A percentile compares a stretch with the other conserved stretches of the same genome.
Conservation (phyloP, 2,888 invertebrate species). For the Lepidocyrtoides sp. region DNA sequence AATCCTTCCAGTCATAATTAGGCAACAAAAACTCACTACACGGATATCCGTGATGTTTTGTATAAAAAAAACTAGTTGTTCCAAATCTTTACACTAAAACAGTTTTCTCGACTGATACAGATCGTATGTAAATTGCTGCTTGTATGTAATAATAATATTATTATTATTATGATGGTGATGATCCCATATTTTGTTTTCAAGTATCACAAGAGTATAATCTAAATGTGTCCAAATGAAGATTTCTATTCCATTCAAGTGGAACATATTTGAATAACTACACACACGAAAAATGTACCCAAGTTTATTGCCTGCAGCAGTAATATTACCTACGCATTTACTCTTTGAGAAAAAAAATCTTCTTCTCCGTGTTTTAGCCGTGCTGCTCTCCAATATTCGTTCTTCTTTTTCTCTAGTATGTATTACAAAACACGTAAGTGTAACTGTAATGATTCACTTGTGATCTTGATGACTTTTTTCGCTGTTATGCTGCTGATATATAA, state of each 20-base stretch:
- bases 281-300: constrained; percentile 4
- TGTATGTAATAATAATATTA: constrained; percentile 45
- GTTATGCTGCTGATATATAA: constrained; percentile 5
- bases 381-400: constrained; percentile 43
- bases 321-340: constrained; percentile 1
- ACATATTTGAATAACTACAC: not conserved
- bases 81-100: not conserved
- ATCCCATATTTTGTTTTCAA: constrained; percentile 58
- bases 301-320: constrained; percentile 64
- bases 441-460: constrained; percentile 19
- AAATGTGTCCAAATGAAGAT: constrained; percentile 44
- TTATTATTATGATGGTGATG: constrained; percentile 32
- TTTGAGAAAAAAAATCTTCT: constrained; percentile 39
- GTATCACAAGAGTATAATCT: constrained; percentile 32
- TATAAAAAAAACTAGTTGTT: not conserved
- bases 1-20: constrained; percentile 71
- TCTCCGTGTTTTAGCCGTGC: constrained; percentile 45
- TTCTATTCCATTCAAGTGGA: constrained; percentile 12
- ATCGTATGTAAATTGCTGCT: constrained; percentile 65
- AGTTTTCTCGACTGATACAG: constrained; percentile 50
- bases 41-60: constrained; percentile 71
- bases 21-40: constrained; percentile 68
- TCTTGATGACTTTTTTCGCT: constrained; percentile 42
- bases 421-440: too few species aligned
- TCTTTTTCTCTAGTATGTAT: too few species aligned